Base-by-base conservation (phyloP, 2,888 invertebrate species). In the Acrobasis repandana region DNA sequence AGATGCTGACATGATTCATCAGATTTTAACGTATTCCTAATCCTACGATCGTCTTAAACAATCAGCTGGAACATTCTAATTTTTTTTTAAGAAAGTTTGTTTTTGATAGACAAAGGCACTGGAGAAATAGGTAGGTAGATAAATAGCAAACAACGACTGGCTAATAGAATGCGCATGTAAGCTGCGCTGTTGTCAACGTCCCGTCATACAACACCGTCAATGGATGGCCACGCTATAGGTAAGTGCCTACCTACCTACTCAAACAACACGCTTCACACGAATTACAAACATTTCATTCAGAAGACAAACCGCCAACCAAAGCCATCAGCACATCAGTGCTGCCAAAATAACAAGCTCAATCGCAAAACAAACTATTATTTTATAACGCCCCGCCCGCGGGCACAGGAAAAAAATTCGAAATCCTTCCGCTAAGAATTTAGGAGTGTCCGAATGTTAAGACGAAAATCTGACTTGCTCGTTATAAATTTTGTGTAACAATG, bases 401-500 rank as follows among this genome's bases (percentile, higher is more conserved):
- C 76, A 77, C 69, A 75, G 79, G 67, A 70, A 81, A 86, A 84
- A 86, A 86, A 83, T 16, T 15, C 76, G 68, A 76, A 82, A 85
- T 85, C 88, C 86, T 87, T 88, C 89, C 87, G 87, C 83, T 85
- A 85, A 88, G 89, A 89, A 90, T 90, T 90, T 88, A 89, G 90
- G 87, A 90, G 89, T 88, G 89, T 85, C 86, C 88, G 80, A 77
- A 72, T 76, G 62, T 76, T 74, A 76, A 78, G 86, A 89, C 86
- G 81, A 85, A 90, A 58, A 88, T 89, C 86, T 80, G 85, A 88
- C 83, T 86, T 85, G 86, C 87, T 90, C 82, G 90, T 91, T 91
- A 91, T 90, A 91, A 90, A 90, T 90, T 90, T 90, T 85, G 88
- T 90, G 83, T 86, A 90, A 91, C 90, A 90, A 89, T 88, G 79